A percentile compares a stretch with the other conserved stretches of the same genome.
Evolutionary conservation across 2,113 vertebrate genomes (phyloP).

Genomic region (Plotosus lineatus): DNA sequence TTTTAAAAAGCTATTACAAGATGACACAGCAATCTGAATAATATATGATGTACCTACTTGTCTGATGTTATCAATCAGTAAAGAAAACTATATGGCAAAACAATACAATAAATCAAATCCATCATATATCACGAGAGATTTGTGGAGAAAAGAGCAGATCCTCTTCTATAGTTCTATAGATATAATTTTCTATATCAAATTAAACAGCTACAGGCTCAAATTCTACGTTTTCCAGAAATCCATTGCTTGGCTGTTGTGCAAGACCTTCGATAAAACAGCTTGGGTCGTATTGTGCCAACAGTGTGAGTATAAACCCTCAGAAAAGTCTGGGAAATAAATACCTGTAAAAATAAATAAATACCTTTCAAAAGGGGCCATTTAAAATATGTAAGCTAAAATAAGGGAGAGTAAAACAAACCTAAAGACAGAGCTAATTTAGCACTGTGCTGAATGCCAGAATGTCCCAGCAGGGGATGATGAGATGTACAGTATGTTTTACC

Average conservation of each 20-base stretch:
- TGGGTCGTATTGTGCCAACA: not conserved
- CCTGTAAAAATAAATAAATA: not conserved
- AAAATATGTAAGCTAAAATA: not conserved
- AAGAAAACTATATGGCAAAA: not conserved
- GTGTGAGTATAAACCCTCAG: not conserved
- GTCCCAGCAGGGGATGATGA: not conserved
- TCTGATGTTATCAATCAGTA: not conserved
- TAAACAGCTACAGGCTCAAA: not conserved
- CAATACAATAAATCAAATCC: not conserved
- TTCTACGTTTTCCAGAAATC: not conserved
- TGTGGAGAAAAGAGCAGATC: not conserved
- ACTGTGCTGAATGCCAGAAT: not conserved
- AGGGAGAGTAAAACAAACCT: not conserved
- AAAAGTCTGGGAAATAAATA: too few relatives aligned
- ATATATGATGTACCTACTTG: not conserved
- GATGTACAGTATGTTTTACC: constrained; percentile 37
- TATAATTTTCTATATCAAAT: not conserved
- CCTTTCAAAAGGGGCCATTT: not conserved
- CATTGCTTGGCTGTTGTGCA: not conserved
- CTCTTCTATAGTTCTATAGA: too few relatives aligned
- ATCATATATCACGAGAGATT: not conserved
- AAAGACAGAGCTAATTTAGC: not conserved
- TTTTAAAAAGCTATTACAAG: not conserved
- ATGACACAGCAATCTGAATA: not conserved
- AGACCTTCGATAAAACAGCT: not conserved